Percentiles rank a stretch among this genome's conserved stretches.
phyloP scores from a whole-genome alignment of 2,888 invertebrate species.

The Asteroscopus sphinx region DNA sequence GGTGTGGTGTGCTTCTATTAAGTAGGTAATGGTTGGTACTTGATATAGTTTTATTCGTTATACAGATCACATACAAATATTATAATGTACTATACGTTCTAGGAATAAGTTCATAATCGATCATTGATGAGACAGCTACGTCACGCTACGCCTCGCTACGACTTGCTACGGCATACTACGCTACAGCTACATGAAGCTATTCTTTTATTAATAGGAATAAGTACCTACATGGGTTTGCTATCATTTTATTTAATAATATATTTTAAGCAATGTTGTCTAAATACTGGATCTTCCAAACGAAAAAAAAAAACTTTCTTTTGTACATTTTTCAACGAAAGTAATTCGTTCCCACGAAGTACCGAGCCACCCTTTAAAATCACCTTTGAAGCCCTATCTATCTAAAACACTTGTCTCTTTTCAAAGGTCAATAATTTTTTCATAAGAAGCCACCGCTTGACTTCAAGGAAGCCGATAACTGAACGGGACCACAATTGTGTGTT shows the following conservation, averaged over 20 bases:
- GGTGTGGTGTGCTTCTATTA: background rate
- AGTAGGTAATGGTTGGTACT: background rate
- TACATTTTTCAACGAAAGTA: too few species aligned
- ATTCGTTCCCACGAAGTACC: too few species aligned
- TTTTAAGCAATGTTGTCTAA: too few species aligned
- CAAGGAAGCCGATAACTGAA: conserved; percentile 30
- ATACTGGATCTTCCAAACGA: too few species aligned
- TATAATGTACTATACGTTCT: too few species aligned
- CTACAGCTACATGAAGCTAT: background rate
- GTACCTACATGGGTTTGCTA: too few species aligned
- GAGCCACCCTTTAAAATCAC: too few species aligned
- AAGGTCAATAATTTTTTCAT: conserved; percentile 17
- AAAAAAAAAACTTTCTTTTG: too few species aligned
- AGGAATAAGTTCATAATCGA: background rate
- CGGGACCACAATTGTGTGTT: conserved; percentile 6
- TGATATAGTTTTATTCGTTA: background rate
- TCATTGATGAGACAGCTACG: background rate
- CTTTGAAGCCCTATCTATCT: background rate
- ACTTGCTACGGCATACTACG: conserved; percentile 22
- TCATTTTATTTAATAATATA: too few species aligned
- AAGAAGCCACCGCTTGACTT: conserved; percentile 11
- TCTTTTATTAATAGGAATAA: background rate
- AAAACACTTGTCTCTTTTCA: background rate
- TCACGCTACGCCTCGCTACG: conserved; percentile 23
- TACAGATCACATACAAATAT: background rate